Percentiles rank a stretch among this genome's conserved stretches.
Evolutionary conservation across 1,140 invertebrate species (phyloP).

Genomic region (Oncopodura yosiiana): DNA sequence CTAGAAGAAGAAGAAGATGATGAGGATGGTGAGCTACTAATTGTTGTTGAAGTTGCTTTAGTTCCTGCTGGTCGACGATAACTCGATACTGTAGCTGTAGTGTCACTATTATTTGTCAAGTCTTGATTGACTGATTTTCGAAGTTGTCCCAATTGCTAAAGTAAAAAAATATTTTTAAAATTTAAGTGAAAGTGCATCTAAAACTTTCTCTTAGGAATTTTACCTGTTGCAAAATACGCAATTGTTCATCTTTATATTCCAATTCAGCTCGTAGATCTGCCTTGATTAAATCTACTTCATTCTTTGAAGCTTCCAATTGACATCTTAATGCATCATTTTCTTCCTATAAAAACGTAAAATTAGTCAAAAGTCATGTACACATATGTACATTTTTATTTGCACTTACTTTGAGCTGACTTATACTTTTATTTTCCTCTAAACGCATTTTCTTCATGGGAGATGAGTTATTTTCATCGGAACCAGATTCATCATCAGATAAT

Average conservation of each 20-base stretch:
- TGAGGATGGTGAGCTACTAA: no score
- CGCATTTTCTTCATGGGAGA: conserved; percentile 41
- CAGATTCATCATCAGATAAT: conserved; percentile 56
- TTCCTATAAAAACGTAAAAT: conserved; percentile 46
- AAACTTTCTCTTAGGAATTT: not conserved
- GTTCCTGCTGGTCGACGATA: no score
- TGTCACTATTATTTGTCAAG: no score
- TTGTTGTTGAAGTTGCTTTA: no score
- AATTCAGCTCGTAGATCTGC: conserved; percentile 56
- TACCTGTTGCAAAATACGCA: conserved; percentile 64
- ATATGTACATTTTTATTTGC: conserved; percentile 12
- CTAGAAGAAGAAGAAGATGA: no score
- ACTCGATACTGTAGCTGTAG: no score
- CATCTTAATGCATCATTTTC: conserved; percentile 84
- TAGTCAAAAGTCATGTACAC: conserved; percentile 18
- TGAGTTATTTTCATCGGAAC: conserved; percentile 1
- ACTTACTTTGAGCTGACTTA: conserved; percentile 35
- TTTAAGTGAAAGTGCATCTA: no score
- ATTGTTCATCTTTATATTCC: conserved; percentile 59
- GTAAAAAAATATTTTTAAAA: not conserved
- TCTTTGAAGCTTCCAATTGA: conserved; percentile 87
- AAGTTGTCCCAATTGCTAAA: no score
- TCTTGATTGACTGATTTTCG: no score
- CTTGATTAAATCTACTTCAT: conserved; percentile 63
- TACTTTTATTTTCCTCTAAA: conserved; percentile 36